Evolutionary conservation across 1,140 invertebrate genomes (phyloP).

Genomic region (Calephelis virginiensis): DNA sequence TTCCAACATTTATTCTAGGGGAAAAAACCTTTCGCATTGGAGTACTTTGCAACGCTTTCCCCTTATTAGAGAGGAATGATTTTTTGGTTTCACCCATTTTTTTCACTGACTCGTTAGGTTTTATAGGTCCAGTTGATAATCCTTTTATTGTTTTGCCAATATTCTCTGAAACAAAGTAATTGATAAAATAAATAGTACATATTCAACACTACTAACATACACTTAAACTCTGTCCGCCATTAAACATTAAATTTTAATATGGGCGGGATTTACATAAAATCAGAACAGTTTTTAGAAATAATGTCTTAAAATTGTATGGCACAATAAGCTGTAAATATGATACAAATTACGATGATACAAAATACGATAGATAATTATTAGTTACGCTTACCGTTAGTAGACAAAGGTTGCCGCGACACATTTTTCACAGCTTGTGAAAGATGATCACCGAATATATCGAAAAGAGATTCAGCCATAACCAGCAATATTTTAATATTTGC

Average conservation of each 20-base stretch:
- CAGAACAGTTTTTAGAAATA: too few relatives aligned
- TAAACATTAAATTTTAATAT: too few relatives aligned
- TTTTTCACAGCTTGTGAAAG: slow-evolving; percentile 49
- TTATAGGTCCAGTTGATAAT: slow-evolving; percentile 45
- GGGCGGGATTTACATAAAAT: too few relatives aligned
- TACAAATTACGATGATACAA: too few relatives aligned
- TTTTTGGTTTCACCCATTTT: slow-evolving; percentile 49
- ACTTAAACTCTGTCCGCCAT: too few relatives aligned
- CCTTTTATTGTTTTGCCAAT: slow-evolving; percentile 48
- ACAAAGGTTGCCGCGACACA: slow-evolving; percentile 56
- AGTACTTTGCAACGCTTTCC: slow-evolving; percentile 57
- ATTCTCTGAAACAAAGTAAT: slow-evolving; percentile 49
- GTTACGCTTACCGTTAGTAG: slow-evolving; percentile 53
- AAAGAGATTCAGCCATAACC: slow-evolving; percentile 63
- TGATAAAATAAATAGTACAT: background rate
- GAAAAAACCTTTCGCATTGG: slow-evolving; percentile 50
- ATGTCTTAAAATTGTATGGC: too few relatives aligned
- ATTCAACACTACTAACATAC: background rate
- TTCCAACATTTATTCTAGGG: slow-evolving; percentile 52
- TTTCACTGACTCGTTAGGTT: slow-evolving; percentile 48
- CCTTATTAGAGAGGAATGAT: slow-evolving; percentile 61
- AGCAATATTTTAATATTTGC: slow-evolving; percentile 5
- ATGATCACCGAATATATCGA: slow-evolving; percentile 69
- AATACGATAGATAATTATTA: too few relatives aligned
- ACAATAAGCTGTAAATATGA: too few relatives aligned